Conservation (phyloP, 2,888 invertebrate species). For the Tetheella fluctuosa region DNA sequence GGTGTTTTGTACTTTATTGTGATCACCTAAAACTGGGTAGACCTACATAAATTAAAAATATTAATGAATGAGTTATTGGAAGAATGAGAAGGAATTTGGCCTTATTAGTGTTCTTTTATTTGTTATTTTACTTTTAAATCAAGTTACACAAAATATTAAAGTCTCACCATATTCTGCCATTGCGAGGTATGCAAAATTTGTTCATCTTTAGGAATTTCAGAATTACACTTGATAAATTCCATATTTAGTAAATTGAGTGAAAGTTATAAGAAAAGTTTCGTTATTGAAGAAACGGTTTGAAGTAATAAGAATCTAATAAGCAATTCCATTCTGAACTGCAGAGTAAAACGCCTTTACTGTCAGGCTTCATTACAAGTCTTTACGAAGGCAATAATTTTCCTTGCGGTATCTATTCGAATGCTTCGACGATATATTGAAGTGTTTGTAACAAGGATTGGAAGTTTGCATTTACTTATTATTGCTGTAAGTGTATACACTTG, state of each 20-base stretch:
- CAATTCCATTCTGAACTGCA: not conserved
- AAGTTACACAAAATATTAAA: no score
- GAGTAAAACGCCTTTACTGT: not conserved
- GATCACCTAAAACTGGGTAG: no score
- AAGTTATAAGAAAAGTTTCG: no score
- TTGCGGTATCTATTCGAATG: constrained; percentile 17
- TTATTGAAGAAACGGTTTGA: no score
- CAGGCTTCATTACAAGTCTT: not conserved
- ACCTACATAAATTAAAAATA: not conserved
- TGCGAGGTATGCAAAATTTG: no score
- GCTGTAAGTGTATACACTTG: constrained; percentile 27
- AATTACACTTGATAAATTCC: no score
- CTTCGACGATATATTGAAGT: constrained; percentile 27
- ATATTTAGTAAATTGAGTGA: no score
- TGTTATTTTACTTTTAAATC: not conserved
- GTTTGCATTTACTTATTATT: constrained; percentile 55
- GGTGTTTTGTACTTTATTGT: not conserved
- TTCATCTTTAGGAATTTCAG: no score
- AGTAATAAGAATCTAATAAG: no score
- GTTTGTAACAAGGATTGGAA: constrained; percentile 41
- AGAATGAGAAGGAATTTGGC: no score
- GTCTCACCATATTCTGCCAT: no score
- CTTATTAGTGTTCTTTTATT: not conserved
- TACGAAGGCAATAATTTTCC: constrained; percentile 2
- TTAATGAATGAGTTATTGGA: no score